Evolutionary conservation across 1,140 invertebrate genomes (phyloP).

Genomic region (Ceratina japonica): DNA sequence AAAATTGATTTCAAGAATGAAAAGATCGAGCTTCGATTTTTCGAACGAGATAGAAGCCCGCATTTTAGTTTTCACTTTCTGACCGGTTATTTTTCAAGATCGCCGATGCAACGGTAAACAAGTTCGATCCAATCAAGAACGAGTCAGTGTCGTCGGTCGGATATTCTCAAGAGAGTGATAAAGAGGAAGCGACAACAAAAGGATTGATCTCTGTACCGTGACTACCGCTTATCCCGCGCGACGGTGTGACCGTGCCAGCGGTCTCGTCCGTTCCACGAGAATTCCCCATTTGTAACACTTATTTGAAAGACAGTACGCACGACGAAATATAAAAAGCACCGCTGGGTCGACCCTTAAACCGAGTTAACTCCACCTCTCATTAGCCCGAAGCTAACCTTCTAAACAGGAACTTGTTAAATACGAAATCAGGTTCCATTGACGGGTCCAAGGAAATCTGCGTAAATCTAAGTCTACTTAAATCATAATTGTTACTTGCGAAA

Average conservation of each 20-base stretch:
- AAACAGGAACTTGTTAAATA: not conserved
- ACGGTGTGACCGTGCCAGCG: not conserved
- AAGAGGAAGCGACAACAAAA: not conserved
- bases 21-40: not conserved
- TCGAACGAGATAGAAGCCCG: not conserved
- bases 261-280: constrained; percentile 25
- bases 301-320: not conserved
- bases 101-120: not conserved
- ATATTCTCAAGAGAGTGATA: not conserved
- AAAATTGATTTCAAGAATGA: no score
- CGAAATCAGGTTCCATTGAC: no score
- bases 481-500: no score
- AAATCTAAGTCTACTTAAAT: no score
- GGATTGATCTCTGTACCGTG: constrained; percentile 10
- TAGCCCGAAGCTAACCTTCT: not conserved
- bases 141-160: not conserved
- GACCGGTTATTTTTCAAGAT: not conserved
- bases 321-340: constrained; percentile 11
- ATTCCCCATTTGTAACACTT: constrained; percentile 12
- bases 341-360: constrained; percentile 34
- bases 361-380: no score
- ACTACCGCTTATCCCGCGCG: not conserved
- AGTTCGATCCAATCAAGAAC: constrained; percentile 1
- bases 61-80: not conserved
- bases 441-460: no score